Evolutionary conservation across 2,888 invertebrate species (phyloP), one percentile per base, ranked within the genome.

Genomic region (Cheilosia soror): DNA sequence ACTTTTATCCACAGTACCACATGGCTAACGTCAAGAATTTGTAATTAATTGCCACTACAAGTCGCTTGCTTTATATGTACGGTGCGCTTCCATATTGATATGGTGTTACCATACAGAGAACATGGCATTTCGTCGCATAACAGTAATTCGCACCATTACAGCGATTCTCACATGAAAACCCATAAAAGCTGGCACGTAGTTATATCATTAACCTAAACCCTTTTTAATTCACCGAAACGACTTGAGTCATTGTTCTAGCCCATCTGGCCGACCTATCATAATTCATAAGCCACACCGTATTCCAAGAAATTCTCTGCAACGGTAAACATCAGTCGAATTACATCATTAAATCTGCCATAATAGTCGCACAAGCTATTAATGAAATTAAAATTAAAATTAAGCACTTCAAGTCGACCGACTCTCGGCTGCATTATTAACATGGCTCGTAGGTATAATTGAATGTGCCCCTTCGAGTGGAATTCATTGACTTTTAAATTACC

Each of bases 271-370:
- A 29, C 63, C 13, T 6, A 29, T 49, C 31, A 63, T 47, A 42
- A 42, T 72, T 72, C 79, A 79, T 66, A 72, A 58, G 40, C 66
- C 72, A 27, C 51, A 27, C 15, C 42, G 44, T 47, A 53, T 77
- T 77, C 53, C 68, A 33, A 77, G 68, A 60, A 76, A 55, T 47
- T 55, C 53, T 49, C 15, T 4, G n/a, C 47, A 71, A 72, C 72
- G 65, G 79, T 72, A 72, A 72, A 79, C 60, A 53, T 42, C 31
- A 42, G 51, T 27, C 13, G 51, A 78, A 57, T 58, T 65, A 66
- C 72, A 63, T 72, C 65, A 66, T 79, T 66, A 72, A 72, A 25
- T 72, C 15, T 3, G n/a, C 79, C 65, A 79, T 79, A 79, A 79
- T n/a, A 65, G 66, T 58, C 51, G 42, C 58, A 58, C n/a, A 58